Percentiles rank a stretch among this genome's conserved stretches.
Conservation (phyloP, 2,888 invertebrate species). For the Drosophila mayaguana region DNA sequence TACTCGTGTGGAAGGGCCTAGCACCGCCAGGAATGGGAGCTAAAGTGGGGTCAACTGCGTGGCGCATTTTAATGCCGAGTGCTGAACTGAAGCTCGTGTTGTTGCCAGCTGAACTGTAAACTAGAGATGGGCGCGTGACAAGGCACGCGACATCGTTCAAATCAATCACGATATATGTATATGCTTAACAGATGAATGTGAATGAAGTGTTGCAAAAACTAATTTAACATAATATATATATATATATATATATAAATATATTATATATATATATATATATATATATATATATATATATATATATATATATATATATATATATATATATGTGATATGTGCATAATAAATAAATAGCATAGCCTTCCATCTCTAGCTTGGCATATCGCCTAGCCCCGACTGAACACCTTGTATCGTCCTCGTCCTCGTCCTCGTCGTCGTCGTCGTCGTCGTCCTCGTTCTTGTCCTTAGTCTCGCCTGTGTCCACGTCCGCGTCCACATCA, state of each 20-base stretch:
- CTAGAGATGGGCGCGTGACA: conserved; percentile 6
- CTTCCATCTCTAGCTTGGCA: not conserved
- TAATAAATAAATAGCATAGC: not conserved
- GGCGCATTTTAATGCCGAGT: conserved; percentile 38
- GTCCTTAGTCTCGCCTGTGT: conserved; percentile 22
- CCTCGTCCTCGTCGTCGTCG: conserved; percentile 32
- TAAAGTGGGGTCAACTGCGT: conserved; percentile 3
- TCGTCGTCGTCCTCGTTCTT: conserved; percentile 23
- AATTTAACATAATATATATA: too few relatives aligned
- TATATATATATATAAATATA: too few relatives aligned
- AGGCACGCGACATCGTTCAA: not conserved
- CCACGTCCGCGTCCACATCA: conserved; percentile 25
- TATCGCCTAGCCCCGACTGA: conserved; percentile 27
- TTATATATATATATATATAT: too few relatives aligned
- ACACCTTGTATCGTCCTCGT: conserved; percentile 44
- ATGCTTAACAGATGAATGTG: too few relatives aligned
- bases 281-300: too few relatives aligned
- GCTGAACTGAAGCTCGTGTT: conserved; percentile 16
- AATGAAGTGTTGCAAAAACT: too few relatives aligned
- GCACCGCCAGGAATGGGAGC: not conserved
- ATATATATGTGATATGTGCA: not conserved
- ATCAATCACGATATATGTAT: not conserved
- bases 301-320: too few relatives aligned
- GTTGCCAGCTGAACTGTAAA: conserved; percentile 31
- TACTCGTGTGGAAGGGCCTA: conserved; percentile 54